phyloP scores from a whole-genome alignment of 2,797 vertebrate species.

The Hemibagrus guttatus region DNA sequence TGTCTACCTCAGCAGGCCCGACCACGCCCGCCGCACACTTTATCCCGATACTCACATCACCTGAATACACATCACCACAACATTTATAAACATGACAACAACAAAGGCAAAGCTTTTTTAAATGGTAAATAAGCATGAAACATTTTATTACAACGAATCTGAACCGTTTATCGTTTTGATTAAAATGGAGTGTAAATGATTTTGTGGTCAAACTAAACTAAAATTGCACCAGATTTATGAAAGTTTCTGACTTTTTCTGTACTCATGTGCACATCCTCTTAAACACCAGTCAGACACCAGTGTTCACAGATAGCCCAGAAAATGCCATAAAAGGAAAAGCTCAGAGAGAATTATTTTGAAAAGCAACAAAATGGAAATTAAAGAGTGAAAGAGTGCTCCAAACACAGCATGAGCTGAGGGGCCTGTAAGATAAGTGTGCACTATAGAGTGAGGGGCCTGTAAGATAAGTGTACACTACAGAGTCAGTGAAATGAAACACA shows the following conservation, averaged over 20 bases:
- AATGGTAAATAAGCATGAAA: neutral
- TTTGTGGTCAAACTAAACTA: neutral
- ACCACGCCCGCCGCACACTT: slow-evolving; percentile 92
- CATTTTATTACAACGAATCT: neutral
- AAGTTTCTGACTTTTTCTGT: neutral
- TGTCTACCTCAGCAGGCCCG: slow-evolving; percentile 89
- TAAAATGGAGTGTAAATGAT: neutral
- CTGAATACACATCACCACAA: slow-evolving; percentile 63
- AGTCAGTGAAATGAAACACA: slow-evolving; percentile 56
- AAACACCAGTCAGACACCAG: neutral
- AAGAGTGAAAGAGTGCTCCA: neutral
- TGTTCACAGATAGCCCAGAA: neutral
- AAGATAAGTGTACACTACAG: neutral
- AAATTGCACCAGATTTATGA: neutral
- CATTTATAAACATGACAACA: neutral
- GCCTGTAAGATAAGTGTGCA: neutral
- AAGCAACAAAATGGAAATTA: neutral
- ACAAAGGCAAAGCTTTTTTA: neutral
- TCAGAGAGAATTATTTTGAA: neutral
- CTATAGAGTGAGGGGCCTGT: neutral
- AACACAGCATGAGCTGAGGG: neutral
- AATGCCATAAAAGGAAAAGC: neutral
- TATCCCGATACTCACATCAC: slow-evolving; percentile 97
- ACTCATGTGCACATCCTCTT: neutral
- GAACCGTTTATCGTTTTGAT: neutral